Conservation (phyloP, 2,797 vertebrate genomes). For the Phoxinus dragarum region DNA sequence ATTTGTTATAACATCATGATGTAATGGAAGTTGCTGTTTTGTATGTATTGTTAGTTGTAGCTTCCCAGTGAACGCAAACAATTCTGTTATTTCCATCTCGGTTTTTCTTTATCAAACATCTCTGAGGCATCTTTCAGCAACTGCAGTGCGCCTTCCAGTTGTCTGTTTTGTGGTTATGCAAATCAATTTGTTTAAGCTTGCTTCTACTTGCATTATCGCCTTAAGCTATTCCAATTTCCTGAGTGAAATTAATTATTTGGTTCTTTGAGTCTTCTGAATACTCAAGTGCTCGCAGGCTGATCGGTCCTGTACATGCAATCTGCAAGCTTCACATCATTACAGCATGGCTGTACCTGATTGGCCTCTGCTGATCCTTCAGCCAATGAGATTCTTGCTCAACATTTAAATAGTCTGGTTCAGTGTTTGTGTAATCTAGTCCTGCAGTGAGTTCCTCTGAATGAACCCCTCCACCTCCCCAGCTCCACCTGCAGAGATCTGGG, state of each 20-base stretch:
- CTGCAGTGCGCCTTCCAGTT: background rate
- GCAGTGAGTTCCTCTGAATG: too few species aligned
- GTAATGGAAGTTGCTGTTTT: background rate
- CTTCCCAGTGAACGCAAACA: background rate
- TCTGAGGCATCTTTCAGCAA: background rate
- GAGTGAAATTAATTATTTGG: background rate
- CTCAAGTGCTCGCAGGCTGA: too few species aligned
- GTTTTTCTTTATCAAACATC: background rate
- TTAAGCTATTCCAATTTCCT: background rate
- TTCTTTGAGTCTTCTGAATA: background rate
- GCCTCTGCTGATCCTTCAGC: background rate
- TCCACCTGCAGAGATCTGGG: too few species aligned
- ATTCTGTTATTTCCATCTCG: background rate
- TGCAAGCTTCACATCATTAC: background rate
- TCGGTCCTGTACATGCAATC: too few species aligned
- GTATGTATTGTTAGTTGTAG: background rate
- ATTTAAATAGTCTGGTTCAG: too few species aligned
- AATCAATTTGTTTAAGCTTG: conserved; percentile 24
- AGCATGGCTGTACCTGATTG: background rate
- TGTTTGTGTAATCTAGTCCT: too few species aligned
- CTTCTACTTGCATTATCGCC: conserved; percentile 7
- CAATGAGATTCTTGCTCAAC: too few species aligned
- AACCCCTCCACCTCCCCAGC: too few species aligned
- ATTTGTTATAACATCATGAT: background rate
- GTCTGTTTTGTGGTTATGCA: conserved; percentile 21